A percentile compares a stretch with the other conserved stretches of the same genome.
Conservation (phyloP, 2,113 vertebrate species). For the Pterocles burchelli region DNA sequence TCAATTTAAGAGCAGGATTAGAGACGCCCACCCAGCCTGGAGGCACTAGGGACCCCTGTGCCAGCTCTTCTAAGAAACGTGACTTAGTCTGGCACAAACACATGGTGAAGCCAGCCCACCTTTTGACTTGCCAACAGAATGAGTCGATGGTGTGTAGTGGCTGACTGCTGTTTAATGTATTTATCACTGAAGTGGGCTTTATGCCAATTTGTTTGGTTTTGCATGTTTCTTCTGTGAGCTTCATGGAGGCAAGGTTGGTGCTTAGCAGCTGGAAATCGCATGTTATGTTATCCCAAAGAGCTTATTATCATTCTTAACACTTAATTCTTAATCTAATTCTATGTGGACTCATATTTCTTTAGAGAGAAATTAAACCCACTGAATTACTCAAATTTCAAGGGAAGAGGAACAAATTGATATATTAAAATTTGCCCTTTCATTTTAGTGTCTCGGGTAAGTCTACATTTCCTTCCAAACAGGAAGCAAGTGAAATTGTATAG, state of each 20-base stretch:
- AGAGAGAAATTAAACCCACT: neutral
- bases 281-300: neutral
- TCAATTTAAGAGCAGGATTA: neutral
- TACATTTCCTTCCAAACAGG: neutral
- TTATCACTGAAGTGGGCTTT: neutral
- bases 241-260: neutral
- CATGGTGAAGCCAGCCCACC: accelerated
- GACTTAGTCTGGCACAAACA: neutral
- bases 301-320: neutral
- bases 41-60: accelerated
- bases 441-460: neutral
- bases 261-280: neutral
- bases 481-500: neutral
- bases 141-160: accelerated
- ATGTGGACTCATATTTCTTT: neutral
- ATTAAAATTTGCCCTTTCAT: neutral
- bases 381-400: neutral
- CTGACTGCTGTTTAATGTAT: neutral
- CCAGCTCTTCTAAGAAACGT: neutral
- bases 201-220: neutral
- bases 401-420: neutral
- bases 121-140: neutral
- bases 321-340: neutral
- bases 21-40: neutral
- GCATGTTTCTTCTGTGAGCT: neutral